Percentiles rank a stretch among this genome's conserved stretches.
Evolutionary conservation across 2,888 invertebrate genomes (phyloP).

Genomic region (Poecilobothrus nobilitatus): DNA sequence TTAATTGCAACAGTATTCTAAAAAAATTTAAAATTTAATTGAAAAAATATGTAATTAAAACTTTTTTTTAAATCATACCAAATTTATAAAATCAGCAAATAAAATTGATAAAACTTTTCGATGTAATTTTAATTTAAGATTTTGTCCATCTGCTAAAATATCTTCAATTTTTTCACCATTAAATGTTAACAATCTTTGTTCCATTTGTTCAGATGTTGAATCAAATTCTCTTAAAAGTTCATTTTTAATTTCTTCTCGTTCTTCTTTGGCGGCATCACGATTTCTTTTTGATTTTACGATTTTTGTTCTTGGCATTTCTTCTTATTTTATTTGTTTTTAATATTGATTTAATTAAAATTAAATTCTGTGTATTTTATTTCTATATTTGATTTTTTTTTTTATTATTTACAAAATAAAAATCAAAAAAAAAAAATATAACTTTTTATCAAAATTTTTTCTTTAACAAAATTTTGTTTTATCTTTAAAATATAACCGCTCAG

Average conservation of each 20-base stretch:
- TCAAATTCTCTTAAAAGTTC: slow-evolving; percentile 36
- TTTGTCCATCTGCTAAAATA: slow-evolving; percentile 17
- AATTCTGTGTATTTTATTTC: too few relatives aligned
- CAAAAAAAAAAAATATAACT: too few relatives aligned
- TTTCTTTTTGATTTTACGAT: slow-evolving; percentile 39
- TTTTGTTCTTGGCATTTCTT: slow-evolving; percentile 41
- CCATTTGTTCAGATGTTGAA: slow-evolving; percentile 30
- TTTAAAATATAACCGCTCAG: too few relatives aligned
- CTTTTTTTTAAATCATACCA: slow-evolving; percentile 26
- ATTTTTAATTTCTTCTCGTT: slow-evolving; percentile 19
- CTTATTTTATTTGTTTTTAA: too few relatives aligned
- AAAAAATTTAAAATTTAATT: not conserved
- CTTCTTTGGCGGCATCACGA: slow-evolving; percentile 39
- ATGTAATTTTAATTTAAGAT: slow-evolving; percentile 20
- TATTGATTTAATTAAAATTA: too few relatives aligned
- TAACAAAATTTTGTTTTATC: too few relatives aligned
- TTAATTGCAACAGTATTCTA: slow-evolving; percentile 21
- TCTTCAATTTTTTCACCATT: slow-evolving; percentile 20
- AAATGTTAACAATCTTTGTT: slow-evolving; percentile 26
- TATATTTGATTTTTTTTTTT: too few relatives aligned
- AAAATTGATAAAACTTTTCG: slow-evolving; percentile 32
- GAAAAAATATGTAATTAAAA: too few relatives aligned
- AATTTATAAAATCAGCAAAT: slow-evolving; percentile 31
- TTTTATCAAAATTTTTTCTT: too few relatives aligned
- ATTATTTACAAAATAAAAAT: too few relatives aligned